Evolutionary conservation across 2,113 vertebrate genomes (phyloP).

Genomic region (Hippopotamus amphibius): DNA sequence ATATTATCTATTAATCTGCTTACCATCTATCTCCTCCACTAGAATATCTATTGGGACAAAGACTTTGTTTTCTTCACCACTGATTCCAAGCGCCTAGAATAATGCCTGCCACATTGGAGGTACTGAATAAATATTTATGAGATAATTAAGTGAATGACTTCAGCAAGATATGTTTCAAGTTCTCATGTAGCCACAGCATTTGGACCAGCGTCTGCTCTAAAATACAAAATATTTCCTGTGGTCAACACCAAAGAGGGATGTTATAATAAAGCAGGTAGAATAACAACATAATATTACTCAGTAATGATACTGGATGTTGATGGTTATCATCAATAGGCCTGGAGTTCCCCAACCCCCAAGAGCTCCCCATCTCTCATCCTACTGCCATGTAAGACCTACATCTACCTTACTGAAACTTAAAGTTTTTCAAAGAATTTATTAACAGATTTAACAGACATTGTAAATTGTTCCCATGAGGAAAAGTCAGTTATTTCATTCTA

Average conservation of each 20-base stretch:
- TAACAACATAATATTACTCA: background rate
- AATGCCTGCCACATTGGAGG: background rate
- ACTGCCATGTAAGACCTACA: background rate
- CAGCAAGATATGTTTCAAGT: background rate
- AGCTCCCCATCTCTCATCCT: background rate
- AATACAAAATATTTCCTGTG: background rate
- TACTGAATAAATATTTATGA: conserved; percentile 11
- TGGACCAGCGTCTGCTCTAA: background rate
- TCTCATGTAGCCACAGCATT: background rate
- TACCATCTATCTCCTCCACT: background rate
- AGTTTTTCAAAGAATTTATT: conserved; percentile 9
- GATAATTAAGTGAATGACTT: conserved; percentile 3
- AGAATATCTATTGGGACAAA: background rate
- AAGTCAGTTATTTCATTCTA: background rate
- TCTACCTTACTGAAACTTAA: background rate
- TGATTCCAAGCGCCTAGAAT: conserved; percentile 24
- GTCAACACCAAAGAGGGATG: background rate
- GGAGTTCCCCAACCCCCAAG: background rate
- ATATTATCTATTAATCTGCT: background rate
- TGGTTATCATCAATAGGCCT: background rate
- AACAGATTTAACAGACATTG: conserved; percentile 7
- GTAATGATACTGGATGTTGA: background rate
- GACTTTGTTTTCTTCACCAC: conserved; percentile 5
- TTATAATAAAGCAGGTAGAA: background rate
- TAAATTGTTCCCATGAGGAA: background rate